A percentile compares a stretch with the other conserved stretches of the same genome.
Conservation (phyloP, 2,888 invertebrate species). For the Dynastes maya region DNA sequence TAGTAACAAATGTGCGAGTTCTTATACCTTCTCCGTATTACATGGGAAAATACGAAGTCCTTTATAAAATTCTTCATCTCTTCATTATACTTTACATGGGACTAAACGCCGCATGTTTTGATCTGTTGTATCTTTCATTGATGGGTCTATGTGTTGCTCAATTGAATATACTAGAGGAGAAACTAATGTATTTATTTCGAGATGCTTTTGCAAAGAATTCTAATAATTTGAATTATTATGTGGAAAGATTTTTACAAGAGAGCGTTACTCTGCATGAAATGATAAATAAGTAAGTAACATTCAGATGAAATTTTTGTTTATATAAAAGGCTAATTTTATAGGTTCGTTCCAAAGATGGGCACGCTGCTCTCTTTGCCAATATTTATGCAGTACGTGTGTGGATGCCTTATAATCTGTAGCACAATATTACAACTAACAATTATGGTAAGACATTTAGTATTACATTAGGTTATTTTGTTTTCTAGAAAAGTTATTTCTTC, state of each 20-base stretch:
- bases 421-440: background rate
- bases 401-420: background rate
- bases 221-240: background rate
- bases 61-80: slow-evolving; percentile 2
- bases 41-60: background rate
- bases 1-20: slow-evolving; percentile 4
- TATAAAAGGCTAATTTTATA: background rate
- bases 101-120: background rate
- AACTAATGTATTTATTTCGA: background rate
- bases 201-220: background rate
- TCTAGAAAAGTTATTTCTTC: background rate
- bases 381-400: slow-evolving; percentile 3
- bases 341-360: background rate
- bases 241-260: background rate
- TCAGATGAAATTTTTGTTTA: background rate
- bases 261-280: background rate
- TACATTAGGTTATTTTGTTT: background rate
- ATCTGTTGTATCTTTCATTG: background rate
- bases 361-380: background rate
- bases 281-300: background rate
- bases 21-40: background rate
- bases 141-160: slow-evolving; percentile 6
- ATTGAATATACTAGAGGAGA: slow-evolving; percentile 8
- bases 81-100: slow-evolving; percentile 14
- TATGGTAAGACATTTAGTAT: background rate